These are phyloP conservation scores for Acanthornis magna DNA, from an alignment of 2,797 vertebrate species.

Conservation along the genomic window DNA sequence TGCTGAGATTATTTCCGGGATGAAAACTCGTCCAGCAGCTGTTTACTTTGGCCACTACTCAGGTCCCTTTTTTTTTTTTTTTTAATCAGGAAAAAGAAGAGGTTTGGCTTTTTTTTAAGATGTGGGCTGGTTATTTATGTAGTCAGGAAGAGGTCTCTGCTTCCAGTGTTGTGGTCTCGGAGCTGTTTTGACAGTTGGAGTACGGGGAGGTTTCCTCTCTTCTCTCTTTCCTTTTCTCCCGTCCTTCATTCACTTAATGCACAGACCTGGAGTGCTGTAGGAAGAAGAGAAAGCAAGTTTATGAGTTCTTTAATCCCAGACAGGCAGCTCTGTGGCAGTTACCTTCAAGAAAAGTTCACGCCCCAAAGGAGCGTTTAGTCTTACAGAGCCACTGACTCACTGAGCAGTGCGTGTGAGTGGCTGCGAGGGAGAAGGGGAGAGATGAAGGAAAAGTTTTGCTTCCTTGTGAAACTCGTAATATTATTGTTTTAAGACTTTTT, in stretches of 20 bases:
- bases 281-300: slow-evolving; percentile 63
- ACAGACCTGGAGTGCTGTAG: slow-evolving; percentile 68
- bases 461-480: slow-evolving; percentile 61
- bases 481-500: slow-evolving; percentile 59
- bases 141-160: slow-evolving; percentile 78
- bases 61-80: slow-evolving; percentile 1
- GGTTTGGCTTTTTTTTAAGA: slow-evolving; percentile 46
- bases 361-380: slow-evolving; percentile 85
- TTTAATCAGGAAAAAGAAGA: background rate
- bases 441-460: slow-evolving; percentile 65
- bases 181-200: slow-evolving; percentile 80
- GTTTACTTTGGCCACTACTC: slow-evolving; percentile 79
- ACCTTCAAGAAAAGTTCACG: slow-evolving; percentile 84
- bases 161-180: slow-evolving; percentile 76
- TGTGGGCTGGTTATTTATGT: slow-evolving; percentile 79
- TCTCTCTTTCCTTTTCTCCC: background rate
- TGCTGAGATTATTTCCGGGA: slow-evolving; percentile 82
- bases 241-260: slow-evolving; percentile 58
- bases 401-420: slow-evolving; percentile 49
- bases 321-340: slow-evolving; percentile 73
- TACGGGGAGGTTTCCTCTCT: slow-evolving; percentile 55
- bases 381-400: slow-evolving; percentile 79
- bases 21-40: slow-evolving; percentile 82
- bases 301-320: slow-evolving; percentile 76
- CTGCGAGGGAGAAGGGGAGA: slow-evolving; percentile 69